These are phyloP conservation scores for Tragulus kanchil DNA, from an alignment of 2,113 vertebrate genomes.

Conservation along the genomic window DNA sequence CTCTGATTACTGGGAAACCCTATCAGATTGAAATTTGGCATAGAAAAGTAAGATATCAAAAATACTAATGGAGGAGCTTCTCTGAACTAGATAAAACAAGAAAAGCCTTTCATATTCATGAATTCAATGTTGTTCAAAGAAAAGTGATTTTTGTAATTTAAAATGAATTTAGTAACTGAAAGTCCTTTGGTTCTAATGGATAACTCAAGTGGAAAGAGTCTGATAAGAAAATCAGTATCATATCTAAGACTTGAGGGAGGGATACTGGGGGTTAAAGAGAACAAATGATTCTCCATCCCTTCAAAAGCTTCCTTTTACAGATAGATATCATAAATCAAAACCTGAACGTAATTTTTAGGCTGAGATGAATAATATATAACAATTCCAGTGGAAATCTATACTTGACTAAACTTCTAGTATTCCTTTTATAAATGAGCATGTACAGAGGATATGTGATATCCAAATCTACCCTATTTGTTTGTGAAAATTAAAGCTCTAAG, in stretches of 20 bases:
- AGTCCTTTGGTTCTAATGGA: not conserved
- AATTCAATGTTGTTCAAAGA: conserved; percentile 24
- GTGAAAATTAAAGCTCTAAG: not conserved
- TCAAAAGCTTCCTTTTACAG: not conserved
- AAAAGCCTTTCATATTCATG: not conserved
- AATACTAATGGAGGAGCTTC: not conserved
- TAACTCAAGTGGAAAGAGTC: conserved; percentile 2
- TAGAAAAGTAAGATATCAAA: not conserved
- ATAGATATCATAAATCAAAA: not conserved
- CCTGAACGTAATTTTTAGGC: not conserved
- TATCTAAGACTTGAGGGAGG: not conserved
- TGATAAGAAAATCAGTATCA: not conserved
- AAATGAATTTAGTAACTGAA: not conserved
- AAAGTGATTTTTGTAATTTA: conserved; percentile 27
- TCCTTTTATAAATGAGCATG: not conserved
- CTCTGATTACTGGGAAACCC: not conserved
- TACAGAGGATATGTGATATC: not conserved
- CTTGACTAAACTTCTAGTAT: not conserved
- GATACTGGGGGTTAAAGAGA: not conserved
- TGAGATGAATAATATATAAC: not conserved
- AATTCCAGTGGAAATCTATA: not conserved
- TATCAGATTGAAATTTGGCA: conserved; percentile 13
- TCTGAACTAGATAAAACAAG: not conserved
- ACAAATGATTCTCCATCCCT: not conserved
- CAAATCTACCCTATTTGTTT: not conserved